Conservation (phyloP, 2,888 invertebrate genomes). For the Leucophenga maculata region DNA sequence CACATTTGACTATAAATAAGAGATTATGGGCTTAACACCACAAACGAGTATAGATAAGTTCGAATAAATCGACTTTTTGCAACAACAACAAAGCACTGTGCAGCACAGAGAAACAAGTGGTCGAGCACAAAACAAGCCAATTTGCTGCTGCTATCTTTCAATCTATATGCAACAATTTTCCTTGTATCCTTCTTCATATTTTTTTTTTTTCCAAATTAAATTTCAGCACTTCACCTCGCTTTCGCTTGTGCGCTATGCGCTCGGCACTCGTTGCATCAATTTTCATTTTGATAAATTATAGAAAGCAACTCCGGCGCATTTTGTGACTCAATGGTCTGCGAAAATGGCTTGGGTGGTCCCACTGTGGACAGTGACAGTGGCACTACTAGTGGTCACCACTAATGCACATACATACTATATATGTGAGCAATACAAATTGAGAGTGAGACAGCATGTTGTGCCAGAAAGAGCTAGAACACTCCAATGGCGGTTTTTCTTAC, state of each 20-base stretch:
- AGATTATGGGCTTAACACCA: too few species aligned
- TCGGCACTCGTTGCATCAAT: conserved; percentile 48
- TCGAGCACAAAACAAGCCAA: neutral
- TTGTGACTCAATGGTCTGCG: conserved; percentile 19
- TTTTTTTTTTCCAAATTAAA: conserved; percentile 1
- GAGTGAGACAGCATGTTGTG: too few species aligned
- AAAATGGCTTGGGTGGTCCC: conserved; percentile 18
- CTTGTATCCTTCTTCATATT: conserved; percentile 20
- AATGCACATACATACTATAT: neutral
- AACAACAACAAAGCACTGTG: neutral
- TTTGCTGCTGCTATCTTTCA: neutral
- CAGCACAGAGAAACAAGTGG: too few species aligned
- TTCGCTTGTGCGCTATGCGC: neutral
- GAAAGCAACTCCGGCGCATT: conserved; percentile 35
- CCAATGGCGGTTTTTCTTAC: neutral
- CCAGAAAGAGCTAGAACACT: too few species aligned
- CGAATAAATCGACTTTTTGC: neutral
- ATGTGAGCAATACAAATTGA: too few species aligned
- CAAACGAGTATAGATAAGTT: too few species aligned
- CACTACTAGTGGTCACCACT: conserved; percentile 6
- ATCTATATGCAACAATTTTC: conserved; percentile 35
- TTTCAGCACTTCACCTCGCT: neutral
- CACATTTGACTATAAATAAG: too few species aligned
- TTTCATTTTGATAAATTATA: conserved; percentile 66
- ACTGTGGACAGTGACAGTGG: too few species aligned